These are phyloP conservation scores for Chloebia gouldiae DNA, from an alignment of 2,113 vertebrate genomes.

Conservation along the genomic window DNA sequence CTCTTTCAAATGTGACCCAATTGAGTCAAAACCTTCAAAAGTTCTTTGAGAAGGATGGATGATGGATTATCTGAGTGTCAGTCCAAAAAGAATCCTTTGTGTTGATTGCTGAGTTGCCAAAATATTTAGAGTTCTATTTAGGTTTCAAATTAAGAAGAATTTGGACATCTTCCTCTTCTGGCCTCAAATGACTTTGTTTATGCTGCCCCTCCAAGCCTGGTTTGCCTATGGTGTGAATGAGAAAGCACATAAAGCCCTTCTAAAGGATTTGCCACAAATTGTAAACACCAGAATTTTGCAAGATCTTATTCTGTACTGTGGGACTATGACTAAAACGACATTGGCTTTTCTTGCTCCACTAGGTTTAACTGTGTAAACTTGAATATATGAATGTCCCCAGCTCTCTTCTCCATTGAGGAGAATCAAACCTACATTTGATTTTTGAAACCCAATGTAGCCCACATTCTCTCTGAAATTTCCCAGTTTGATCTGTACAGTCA, in stretches of 20 bases:
- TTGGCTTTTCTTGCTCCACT: neutral
- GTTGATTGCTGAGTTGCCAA: neutral
- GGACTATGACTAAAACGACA: neutral
- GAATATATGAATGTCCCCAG: neutral
- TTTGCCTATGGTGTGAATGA: neutral
- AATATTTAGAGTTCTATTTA: neutral
- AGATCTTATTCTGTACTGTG: neutral
- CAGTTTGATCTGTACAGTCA: neutral
- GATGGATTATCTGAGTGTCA: neutral
- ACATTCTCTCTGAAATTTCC: neutral
- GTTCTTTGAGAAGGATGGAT: neutral
- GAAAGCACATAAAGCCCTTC: neutral
- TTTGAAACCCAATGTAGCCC: neutral
- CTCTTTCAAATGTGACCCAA: neutral
- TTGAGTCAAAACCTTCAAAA: neutral
- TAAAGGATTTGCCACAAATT: neutral
- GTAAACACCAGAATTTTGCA: slow-evolving; percentile 19
- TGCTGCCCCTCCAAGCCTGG: neutral
- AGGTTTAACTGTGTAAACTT: neutral
- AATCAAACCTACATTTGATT: neutral
- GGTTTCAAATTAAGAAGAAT: neutral
- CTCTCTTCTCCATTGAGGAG: neutral
- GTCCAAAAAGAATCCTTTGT: neutral
- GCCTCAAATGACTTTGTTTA: neutral
- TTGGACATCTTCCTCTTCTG: neutral